phyloP scores from a whole-genome alignment of 2,113 vertebrate species.

The Lepisosteus osseus region DNA sequence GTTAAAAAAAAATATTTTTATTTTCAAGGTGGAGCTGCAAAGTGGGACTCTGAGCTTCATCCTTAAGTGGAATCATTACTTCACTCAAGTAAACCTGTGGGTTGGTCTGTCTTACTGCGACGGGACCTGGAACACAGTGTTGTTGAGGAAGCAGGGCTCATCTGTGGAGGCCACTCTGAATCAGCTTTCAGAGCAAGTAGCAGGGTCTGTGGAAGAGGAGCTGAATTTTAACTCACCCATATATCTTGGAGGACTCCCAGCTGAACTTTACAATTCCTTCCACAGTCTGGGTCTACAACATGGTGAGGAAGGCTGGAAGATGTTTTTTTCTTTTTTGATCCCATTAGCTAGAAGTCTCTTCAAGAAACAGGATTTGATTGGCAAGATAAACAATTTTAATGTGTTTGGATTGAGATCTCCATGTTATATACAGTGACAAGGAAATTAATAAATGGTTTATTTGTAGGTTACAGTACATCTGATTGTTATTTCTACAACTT shows the following conservation, averaged over 20 bases:
- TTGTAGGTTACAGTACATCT: no score
- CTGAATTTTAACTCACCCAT: conserved; percentile 71
- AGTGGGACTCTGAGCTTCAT: conserved; percentile 72
- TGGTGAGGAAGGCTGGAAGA: conserved; percentile 53
- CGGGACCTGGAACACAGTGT: conserved; percentile 78
- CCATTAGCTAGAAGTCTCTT: no score
- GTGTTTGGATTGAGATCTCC: no score
- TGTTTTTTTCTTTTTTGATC: no score
- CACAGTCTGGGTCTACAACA: conserved; percentile 63
- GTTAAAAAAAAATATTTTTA: neutral
- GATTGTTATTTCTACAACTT: no score
- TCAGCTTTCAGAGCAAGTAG: conserved; percentile 56
- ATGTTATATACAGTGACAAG: no score
- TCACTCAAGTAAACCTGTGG: conserved; percentile 71
- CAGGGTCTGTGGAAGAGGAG: conserved; percentile 29
- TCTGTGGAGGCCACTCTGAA: conserved; percentile 61
- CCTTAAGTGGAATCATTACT: conserved; percentile 58
- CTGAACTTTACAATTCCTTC: conserved; percentile 56
- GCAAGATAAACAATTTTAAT: no score
- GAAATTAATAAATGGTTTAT: no score
- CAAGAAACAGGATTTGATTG: no score
- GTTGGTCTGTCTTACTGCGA: conserved; percentile 80
- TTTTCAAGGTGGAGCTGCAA: conserved; percentile 72
- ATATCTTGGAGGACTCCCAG: conserved; percentile 78
- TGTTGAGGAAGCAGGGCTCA: conserved; percentile 62